phyloP scores from a whole-genome alignment of 2,888 invertebrate genomes.

The Cheilosia pagana region DNA sequence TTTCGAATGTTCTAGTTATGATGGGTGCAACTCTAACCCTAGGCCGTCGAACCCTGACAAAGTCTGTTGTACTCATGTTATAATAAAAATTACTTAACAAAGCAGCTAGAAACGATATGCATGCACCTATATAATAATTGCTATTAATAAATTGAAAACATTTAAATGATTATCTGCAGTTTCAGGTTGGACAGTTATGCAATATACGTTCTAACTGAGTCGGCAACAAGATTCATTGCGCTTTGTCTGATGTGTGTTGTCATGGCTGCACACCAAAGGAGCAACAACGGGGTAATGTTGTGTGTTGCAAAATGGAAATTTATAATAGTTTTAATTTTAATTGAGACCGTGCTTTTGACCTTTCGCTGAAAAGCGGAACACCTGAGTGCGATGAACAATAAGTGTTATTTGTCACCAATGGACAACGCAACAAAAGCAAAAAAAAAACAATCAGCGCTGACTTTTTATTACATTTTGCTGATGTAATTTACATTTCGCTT shows the following conservation, averaged over 20 bases:
- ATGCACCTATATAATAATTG: neutral
- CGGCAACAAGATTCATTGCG: slow-evolving; percentile 14
- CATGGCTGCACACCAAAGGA: neutral
- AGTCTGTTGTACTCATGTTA: too few species aligned
- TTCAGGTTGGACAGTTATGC: slow-evolving; percentile 26
- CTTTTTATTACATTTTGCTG: neutral
- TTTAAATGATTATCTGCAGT: slow-evolving; percentile 1
- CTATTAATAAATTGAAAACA: neutral
- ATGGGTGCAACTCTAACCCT: neutral
- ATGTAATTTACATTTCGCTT: slow-evolving; percentile 1
- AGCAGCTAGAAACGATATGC: neutral
- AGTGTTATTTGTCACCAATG: neutral
- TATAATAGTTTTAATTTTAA: slow-evolving; percentile 18
- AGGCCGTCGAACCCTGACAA: slow-evolving; percentile 16
- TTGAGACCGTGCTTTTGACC: slow-evolving; percentile 29
- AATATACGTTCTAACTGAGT: slow-evolving; percentile 10
- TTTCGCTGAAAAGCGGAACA: slow-evolving; percentile 20
- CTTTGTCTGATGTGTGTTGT: neutral
- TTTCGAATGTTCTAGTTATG: neutral
- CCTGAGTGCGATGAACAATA: neutral
- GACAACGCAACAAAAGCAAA: too few species aligned
- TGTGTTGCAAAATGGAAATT: slow-evolving; percentile 27
- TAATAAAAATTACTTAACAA: slow-evolving; percentile 19
- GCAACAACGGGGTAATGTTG: neutral
- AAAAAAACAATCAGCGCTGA: neutral